Conservation (phyloP, 1,140 invertebrate genomes). For the Lutraria rhynchaena region DNA sequence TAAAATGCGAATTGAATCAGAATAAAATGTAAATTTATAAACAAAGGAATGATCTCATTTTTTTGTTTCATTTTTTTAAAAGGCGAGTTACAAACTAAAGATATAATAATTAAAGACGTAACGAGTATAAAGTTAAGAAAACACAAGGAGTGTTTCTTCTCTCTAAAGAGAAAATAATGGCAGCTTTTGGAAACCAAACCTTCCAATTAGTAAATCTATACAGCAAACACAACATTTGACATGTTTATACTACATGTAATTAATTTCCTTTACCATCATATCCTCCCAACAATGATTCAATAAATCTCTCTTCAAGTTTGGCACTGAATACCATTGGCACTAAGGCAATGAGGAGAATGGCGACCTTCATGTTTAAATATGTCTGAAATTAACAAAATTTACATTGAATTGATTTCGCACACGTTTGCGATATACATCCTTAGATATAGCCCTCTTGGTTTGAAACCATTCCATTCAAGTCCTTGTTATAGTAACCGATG, state of each 20-base stretch:
- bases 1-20: no score
- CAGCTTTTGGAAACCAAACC: no score
- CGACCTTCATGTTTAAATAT: background rate
- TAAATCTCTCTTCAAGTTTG: slow-evolving; percentile 24
- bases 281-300: slow-evolving; percentile 20
- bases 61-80: no score
- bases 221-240: background rate
- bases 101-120: no score
- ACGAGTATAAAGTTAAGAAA: no score
- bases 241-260: background rate
- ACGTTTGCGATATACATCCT: background rate
- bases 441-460: background rate
- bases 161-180: no score
- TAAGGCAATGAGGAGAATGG: background rate
- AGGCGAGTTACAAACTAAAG: no score
- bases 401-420: background rate
- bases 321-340: background rate
- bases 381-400: no score
- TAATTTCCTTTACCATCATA: slow-evolving; percentile 20
- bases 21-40: no score
- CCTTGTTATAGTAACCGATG: no score
- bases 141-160: no score
- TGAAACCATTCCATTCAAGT: background rate
- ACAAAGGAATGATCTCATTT: no score
- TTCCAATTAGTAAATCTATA: background rate